Percentiles rank a stretch among this genome's conserved stretches.
These are phyloP conservation scores for Balearica regulorum DNA, from an alignment of 2,797 vertebrate species.

Conservation along the genomic window DNA sequence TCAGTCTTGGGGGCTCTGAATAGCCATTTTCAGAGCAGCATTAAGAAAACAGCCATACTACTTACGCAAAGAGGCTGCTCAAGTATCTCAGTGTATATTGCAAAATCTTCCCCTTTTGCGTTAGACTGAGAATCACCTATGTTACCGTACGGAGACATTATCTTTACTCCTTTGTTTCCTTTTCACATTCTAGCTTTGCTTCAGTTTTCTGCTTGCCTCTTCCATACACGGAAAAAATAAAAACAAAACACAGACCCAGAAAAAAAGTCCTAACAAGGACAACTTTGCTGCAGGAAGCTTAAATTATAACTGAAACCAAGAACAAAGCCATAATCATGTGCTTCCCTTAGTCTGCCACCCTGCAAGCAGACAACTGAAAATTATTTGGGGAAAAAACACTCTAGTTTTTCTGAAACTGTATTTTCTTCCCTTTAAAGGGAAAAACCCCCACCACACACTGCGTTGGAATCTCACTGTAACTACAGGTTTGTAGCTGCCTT, in stretches of 20 bases:
- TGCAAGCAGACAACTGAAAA: background rate
- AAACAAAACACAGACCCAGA: background rate
- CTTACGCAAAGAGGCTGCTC: background rate
- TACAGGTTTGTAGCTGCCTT: background rate
- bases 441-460: background rate
- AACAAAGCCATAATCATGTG: background rate
- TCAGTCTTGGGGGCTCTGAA: background rate
- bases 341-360: background rate
- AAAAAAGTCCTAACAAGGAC: background rate
- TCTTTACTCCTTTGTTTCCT: background rate
- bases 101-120: background rate
- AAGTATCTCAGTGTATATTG: background rate
- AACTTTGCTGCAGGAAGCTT: background rate
- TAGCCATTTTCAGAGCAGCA: background rate
- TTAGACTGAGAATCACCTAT: background rate
- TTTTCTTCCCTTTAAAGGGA: constrained; percentile 12
- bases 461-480: background rate
- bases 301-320: background rate
- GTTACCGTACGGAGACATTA: background rate
- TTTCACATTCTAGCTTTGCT: background rate
- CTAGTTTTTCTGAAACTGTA: background rate
- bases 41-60: background rate
- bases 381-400: background rate
- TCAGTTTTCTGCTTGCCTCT: background rate
- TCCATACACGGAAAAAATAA: background rate